phyloP scores from a whole-genome alignment of 1,140 invertebrate species.

The Theocolax elegans region DNA sequence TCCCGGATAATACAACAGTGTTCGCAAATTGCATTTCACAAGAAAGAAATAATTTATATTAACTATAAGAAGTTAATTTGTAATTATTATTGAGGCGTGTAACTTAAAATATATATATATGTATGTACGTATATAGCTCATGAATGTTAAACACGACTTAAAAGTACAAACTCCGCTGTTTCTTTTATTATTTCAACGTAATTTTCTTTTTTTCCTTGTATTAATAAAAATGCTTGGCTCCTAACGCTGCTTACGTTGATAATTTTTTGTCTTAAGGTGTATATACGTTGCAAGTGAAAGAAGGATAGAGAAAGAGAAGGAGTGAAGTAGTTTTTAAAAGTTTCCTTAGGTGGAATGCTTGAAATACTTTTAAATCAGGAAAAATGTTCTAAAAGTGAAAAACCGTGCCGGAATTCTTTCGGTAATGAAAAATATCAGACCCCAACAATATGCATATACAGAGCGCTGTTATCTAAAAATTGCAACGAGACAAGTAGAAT shows the following conservation, averaged over 20 bases:
- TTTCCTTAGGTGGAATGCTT: conserved; percentile 10
- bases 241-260: conserved; percentile 11
- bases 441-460: neutral
- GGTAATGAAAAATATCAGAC: conserved; percentile 33
- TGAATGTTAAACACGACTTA: too few species aligned
- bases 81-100: too few species aligned
- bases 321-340: conserved; percentile 23
- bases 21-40: too few species aligned
- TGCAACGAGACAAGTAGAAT: neutral
- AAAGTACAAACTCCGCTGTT: too few species aligned
- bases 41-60: too few species aligned
- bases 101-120: too few species aligned
- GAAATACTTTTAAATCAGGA: conserved; percentile 31
- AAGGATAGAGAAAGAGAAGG: neutral
- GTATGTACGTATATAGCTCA: too few species aligned
- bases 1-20: too few species aligned
- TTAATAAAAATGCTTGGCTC: conserved; percentile 19
- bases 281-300: neutral
- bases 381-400: conserved; percentile 26
- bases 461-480: conserved; percentile 8
- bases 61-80: too few species aligned
- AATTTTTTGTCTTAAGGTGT: conserved; percentile 5
- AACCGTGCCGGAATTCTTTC: conserved; percentile 10
- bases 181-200: neutral
- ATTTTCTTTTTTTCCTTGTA: conserved; percentile 19